These are phyloP conservation scores for Hydroisotoma schaefferi DNA, from an alignment of 2,888 invertebrate genomes.

Conservation along the genomic window DNA sequence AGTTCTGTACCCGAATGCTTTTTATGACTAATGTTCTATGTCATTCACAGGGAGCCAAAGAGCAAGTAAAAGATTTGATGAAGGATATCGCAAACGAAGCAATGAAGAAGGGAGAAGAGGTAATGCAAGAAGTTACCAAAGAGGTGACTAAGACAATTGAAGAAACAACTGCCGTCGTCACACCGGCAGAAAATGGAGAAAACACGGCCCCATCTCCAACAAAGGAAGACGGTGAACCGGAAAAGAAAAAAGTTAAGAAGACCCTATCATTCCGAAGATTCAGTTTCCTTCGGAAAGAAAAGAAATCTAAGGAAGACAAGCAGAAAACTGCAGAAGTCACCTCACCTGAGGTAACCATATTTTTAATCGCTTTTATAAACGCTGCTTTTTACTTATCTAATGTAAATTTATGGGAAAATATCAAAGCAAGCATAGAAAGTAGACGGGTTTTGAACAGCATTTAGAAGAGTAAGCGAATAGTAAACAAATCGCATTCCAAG, in stretches of 20 bases:
- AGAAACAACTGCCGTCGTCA: neutral
- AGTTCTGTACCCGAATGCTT: conserved; percentile 1
- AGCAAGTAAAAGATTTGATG: conserved; percentile 45
- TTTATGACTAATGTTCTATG: conserved; percentile 1
- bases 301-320: conserved; percentile 48
- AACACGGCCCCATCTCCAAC: conserved; percentile 31
- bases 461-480: too few species aligned
- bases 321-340: conserved; percentile 44
- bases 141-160: conserved; percentile 1
- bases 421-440: too few species aligned
- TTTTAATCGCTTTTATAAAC: too few species aligned
- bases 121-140: conserved; percentile 37
- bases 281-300: conserved; percentile 46
- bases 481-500: too few species aligned
- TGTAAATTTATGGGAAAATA: too few species aligned
- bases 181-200: conserved; percentile 9
- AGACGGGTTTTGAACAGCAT: too few species aligned
- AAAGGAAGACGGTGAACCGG: conserved; percentile 37
- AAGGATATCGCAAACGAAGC: conserved; percentile 41
- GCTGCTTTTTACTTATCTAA: too few species aligned
- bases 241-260: conserved; percentile 46
- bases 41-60: conserved; percentile 38
- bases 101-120: conserved; percentile 41
- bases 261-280: conserved; percentile 44
- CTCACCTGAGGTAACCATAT: conserved; percentile 40